Evolutionary conservation across 2,888 invertebrate genomes (phyloP).

Genomic region (Blera fallax): DNA sequence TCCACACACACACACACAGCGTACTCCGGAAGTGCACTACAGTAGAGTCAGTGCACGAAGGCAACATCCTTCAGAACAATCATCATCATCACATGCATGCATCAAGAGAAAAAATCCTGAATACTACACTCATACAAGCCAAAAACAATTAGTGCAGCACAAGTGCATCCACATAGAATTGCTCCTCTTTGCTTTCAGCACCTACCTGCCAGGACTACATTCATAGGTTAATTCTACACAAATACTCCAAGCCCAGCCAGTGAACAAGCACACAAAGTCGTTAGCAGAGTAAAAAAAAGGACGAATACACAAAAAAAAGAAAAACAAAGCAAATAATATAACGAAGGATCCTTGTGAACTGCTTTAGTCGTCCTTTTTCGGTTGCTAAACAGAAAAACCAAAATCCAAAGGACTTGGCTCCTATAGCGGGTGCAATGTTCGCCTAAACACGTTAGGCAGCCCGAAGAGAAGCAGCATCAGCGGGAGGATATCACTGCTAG

Average conservation of each 20-base stretch:
- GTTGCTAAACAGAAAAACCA: constrained; percentile 11
- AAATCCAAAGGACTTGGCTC: background rate
- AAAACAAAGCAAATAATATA: constrained; percentile 54
- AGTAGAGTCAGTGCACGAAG: background rate
- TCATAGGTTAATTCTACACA: constrained; percentile 59
- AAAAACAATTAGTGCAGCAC: constrained; percentile 60
- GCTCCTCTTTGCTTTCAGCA: constrained; percentile 6
- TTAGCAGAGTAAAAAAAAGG: constrained; percentile 4
- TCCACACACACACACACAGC: background rate
- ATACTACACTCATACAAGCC: constrained; percentile 30
- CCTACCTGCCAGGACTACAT: constrained; percentile 20
- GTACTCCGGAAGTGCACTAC: constrained; percentile 27
- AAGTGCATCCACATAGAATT: constrained; percentile 30
- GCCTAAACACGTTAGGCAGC: constrained; percentile 49
- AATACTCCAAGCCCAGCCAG: constrained; percentile 36
- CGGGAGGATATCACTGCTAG: background rate
- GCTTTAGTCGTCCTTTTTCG: constrained; percentile 35
- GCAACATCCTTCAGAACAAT: constrained; percentile 46
- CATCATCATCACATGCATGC: constrained; percentile 26
- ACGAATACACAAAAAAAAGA: constrained; percentile 15
- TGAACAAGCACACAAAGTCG: constrained; percentile 2
- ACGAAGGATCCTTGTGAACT: constrained; percentile 61
- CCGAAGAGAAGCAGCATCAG: constrained; percentile 10
- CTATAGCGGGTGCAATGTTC: constrained; percentile 59
- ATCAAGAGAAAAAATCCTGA: constrained; percentile 19